Evolutionary conservation across 2,888 invertebrate genomes (phyloP).

Genomic region (Zygogramma bicolorata): DNA sequence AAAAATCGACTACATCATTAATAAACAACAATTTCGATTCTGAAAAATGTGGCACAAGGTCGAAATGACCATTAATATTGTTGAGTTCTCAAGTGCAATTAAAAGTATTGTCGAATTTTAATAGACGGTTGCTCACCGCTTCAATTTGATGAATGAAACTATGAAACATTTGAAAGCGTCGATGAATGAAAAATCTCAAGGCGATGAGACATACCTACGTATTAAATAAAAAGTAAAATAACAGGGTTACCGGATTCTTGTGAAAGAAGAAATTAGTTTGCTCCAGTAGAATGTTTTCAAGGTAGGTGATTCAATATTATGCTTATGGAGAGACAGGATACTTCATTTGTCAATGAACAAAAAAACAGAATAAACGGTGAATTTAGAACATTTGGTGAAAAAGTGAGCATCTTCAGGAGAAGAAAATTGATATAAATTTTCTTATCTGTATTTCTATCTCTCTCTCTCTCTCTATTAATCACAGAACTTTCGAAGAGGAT

Average conservation of each 20-base stretch:
- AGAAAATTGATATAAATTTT: too few relatives aligned
- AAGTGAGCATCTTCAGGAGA: too few relatives aligned
- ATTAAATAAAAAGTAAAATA: not conserved
- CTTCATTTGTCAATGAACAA: too few relatives aligned
- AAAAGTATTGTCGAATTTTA: slow-evolving; percentile 1
- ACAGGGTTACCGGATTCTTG: not conserved
- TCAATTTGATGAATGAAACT: not conserved
- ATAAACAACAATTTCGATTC: slow-evolving; percentile 33
- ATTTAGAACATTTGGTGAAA: too few relatives aligned
- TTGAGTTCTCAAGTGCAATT: slow-evolving; percentile 2
- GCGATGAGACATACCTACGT: not conserved
- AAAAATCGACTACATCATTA: slow-evolving; percentile 42
- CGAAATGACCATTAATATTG: slow-evolving; percentile 24
- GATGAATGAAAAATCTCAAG: not conserved
- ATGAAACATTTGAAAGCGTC: not conserved
- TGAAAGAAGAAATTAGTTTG: not conserved
- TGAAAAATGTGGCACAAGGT: slow-evolving; percentile 37
- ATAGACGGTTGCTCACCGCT: not conserved
- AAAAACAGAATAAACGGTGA: too few relatives aligned
- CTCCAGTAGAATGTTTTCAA: not conserved
- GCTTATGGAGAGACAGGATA: too few relatives aligned
- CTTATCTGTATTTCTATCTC: too few relatives aligned
- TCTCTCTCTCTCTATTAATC: too few relatives aligned
- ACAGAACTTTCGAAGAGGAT: too few relatives aligned
- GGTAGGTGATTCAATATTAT: not conserved